Base-by-base conservation (phyloP, 2,888 invertebrate genomes). In the Lottia scabra region DNA sequence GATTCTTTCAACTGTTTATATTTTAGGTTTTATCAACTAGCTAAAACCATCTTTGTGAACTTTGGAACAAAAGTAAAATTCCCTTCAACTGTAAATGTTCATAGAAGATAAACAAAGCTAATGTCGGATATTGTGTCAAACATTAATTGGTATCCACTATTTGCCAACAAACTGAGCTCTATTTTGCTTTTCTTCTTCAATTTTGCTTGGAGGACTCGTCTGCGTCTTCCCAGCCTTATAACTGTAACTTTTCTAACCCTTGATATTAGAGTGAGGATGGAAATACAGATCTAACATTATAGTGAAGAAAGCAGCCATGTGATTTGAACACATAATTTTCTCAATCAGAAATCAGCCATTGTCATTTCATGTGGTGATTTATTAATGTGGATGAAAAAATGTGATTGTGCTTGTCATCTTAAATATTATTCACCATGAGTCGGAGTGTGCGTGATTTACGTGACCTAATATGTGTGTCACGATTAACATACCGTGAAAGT, bases 181-280 rank as follows among this genome's bases (percentile, higher is more conserved):
- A 71, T 78, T 65, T 90, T 94, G 75, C 87, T 94, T 69, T 94
- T 94, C 86, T 91, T 94, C 78, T 91, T 94, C 48, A 92, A 93
- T 78, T 90, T 94, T 79, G 94, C 94, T 2, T 94, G 94, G 94
- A 92, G 93, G 77, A 93, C 93, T 65, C 91, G 93, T 62, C 90
- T 93, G 75, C 92, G 93, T 67, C 90, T 94, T 67, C 94, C 94
- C 0, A 90, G 93, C 56, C 89, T 94, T 45, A 68, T 85, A 8
- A 79, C 82, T 10, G 78, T 81, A 19, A 67, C 78, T 26, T 81
- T 83, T 56, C 45, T 85, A 68, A 81, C 82, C 27, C 73, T 83
- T 43, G 81, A 86, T 72, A 72, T 83, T 2, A 70, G 79, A 68
- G 76, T 86, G 12, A 73, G 81, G 66, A 75, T 84, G n/a, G 81